A percentile compares a stretch with the other conserved stretches of the same genome.
Conservation (phyloP, 1,140 invertebrate genomes). For the Drosophila parvula region DNA sequence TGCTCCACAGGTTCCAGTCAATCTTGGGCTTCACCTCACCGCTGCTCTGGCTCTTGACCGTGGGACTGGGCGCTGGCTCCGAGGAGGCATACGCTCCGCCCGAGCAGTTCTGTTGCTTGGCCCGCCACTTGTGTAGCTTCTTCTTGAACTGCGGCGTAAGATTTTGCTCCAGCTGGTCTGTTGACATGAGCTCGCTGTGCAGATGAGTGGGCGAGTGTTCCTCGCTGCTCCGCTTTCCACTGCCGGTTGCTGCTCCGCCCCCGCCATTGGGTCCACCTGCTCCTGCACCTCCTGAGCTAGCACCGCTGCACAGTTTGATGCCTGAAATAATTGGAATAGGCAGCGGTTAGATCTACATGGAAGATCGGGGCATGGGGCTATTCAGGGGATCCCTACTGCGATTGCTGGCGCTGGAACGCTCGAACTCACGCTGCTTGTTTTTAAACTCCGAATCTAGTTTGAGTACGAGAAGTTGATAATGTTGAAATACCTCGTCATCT, state of each 20-base stretch:
- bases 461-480: conserved; percentile 88
- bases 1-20: conserved; percentile 90
- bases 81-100: conserved; percentile 55
- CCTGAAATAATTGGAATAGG: conserved; percentile 18
- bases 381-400: conserved; percentile 56
- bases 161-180: conserved; percentile 86
- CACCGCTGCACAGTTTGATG: conserved; percentile 53
- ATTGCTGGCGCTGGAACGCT: conserved; percentile 77
- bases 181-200: conserved; percentile 65
- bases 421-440: conserved; percentile 90
- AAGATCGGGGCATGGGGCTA: not conserved
- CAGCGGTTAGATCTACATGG: not conserved
- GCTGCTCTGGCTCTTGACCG: conserved; percentile 83
- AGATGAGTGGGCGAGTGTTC: conserved; percentile 71
- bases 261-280: not conserved
- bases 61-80: conserved; percentile 65
- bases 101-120: conserved; percentile 86
- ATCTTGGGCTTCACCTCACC: conserved; percentile 85
- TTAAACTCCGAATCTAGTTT: conserved; percentile 90
- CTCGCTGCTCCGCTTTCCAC: conserved; percentile 69
- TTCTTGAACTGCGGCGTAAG: conserved; percentile 91
- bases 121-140: conserved; percentile 93
- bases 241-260: conserved; percentile 24
- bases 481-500: conserved; percentile 86
- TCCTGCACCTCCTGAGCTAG: conserved; percentile 67